phyloP scores from a whole-genome alignment of 2,113 vertebrate genomes.

The Acrocephalus kingi region DNA sequence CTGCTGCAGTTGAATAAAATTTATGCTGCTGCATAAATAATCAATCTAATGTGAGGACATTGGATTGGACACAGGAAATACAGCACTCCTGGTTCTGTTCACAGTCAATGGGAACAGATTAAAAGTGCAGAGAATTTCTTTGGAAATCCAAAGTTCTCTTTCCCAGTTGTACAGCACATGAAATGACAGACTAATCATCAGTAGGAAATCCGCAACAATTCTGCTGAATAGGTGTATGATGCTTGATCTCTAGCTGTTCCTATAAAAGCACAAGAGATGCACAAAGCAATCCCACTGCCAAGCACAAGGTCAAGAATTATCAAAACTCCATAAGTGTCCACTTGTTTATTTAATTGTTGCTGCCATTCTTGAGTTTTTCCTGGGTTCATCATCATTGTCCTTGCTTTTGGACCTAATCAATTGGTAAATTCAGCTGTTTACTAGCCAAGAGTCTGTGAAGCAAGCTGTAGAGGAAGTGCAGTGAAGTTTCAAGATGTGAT shows the following conservation, averaged over 20 bases:
- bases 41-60: conserved; percentile 72
- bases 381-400: background rate
- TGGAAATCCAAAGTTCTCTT: conserved; percentile 46
- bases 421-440: background rate
- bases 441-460: background rate
- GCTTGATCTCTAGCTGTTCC: conserved; percentile 82
- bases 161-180: conserved; percentile 69
- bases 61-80: conserved; percentile 70
- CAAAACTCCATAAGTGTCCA: background rate
- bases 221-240: conserved; percentile 80
- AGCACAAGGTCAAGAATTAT: conserved; percentile 44
- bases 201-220: conserved; percentile 79
- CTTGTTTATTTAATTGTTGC: background rate
- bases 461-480: background rate
- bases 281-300: conserved; percentile 73
- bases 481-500: background rate
- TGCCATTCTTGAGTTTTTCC: background rate
- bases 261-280: conserved; percentile 80
- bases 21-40: conserved; percentile 51
- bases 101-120: conserved; percentile 78
- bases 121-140: conserved; percentile 57
- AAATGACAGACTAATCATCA: conserved; percentile 78
- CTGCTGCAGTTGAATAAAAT: conserved; percentile 65
- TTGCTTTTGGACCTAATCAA: background rate
- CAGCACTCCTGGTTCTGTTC: conserved; percentile 77